Evolutionary conservation across 2,888 invertebrate genomes (phyloP).

Genomic region (Synanthedon andrenaeformis): DNA sequence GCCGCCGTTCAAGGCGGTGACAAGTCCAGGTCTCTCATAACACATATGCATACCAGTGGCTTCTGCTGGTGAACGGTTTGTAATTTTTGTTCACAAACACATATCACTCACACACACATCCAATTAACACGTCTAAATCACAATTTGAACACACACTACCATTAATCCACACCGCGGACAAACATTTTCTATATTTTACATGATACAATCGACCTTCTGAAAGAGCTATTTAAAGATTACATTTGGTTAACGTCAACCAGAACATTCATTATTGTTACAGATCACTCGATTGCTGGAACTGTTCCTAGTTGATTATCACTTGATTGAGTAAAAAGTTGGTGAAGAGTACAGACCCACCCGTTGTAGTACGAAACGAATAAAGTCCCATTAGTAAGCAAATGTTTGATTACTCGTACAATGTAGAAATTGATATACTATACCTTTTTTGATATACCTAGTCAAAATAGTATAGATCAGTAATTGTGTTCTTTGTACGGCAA

Average conservation of each 20-base stretch:
- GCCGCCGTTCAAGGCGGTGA: conserved; percentile 59
- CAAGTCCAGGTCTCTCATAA: conserved; percentile 60
- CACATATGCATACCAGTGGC: conserved; percentile 65
- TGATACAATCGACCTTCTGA: too few species aligned
- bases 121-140: conserved; percentile 17
- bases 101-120: conserved; percentile 16
- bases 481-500: too few species aligned
- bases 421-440: too few species aligned
- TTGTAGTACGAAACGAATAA: too few species aligned
- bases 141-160: conserved; percentile 9
- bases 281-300: conserved; percentile 27
- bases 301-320: not conserved
- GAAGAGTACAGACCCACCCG: too few species aligned
- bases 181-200: conserved; percentile 42
- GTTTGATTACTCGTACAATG: too few species aligned
- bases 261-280: conserved; percentile 16
- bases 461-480: too few species aligned
- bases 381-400: too few species aligned
- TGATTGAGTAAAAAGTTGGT: too few species aligned
- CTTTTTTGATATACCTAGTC: too few species aligned
- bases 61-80: conserved; percentile 13
- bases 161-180: conserved; percentile 56
- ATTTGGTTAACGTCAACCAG: too few species aligned
- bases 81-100: conserved; percentile 11
- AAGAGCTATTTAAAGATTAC: too few species aligned